A percentile compares a stretch with the other conserved stretches of the same genome.
These are phyloP conservation scores for Paraescarpia echinospica DNA, from an alignment of 1,140 invertebrate species.

Conservation along the genomic window DNA sequence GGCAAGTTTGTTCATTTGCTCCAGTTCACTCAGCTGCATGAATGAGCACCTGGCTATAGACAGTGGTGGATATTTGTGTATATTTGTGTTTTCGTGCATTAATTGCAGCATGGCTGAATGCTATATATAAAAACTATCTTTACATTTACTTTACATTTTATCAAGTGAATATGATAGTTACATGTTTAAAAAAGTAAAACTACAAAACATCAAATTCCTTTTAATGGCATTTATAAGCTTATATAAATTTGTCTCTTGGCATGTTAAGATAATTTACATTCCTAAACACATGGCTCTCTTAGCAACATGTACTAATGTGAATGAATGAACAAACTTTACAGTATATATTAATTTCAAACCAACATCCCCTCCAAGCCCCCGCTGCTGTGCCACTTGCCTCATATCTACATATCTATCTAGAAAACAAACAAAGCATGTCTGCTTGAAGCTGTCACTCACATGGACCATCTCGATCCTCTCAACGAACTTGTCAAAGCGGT, in stretches of 20 bases:
- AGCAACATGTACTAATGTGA: background rate
- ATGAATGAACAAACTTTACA: too few relatives aligned
- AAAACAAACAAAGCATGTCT: background rate
- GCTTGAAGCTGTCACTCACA: slow-evolving; percentile 52
- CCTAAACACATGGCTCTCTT: background rate
- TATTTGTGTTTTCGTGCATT: too few relatives aligned
- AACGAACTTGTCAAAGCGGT: slow-evolving; percentile 80
- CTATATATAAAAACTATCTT: too few relatives aligned
- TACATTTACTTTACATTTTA: background rate
- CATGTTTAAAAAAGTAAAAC: background rate
- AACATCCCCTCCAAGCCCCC: background rate
- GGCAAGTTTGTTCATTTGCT: too few relatives aligned
- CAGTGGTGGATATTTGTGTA: background rate
- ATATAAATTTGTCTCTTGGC: background rate
- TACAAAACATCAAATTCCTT: background rate
- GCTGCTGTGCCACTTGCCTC: background rate
- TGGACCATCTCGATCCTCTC: slow-evolving; percentile 80
- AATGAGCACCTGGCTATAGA: background rate
- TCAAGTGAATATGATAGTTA: background rate
- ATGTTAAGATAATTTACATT: background rate
- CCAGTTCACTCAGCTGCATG: background rate
- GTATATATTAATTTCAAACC: background rate
- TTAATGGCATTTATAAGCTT: background rate
- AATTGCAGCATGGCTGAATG: too few relatives aligned
- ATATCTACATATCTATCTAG: background rate